These are phyloP conservation scores for Caenorhabditis sp. DNA, from an alignment of 2,888 invertebrate species.

Conservation along the genomic window DNA sequence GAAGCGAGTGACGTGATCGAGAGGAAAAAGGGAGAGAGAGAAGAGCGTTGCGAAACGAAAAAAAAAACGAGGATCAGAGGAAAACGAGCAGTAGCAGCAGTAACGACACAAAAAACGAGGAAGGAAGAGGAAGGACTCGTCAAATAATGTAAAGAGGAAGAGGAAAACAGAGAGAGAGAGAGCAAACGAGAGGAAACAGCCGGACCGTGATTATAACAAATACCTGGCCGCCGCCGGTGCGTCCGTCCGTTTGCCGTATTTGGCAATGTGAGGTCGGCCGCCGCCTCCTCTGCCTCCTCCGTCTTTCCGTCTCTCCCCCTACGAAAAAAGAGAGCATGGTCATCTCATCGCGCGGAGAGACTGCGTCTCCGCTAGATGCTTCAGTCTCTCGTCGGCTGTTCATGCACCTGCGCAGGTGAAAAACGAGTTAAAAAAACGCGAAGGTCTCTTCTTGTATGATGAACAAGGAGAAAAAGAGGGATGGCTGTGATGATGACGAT, in stretches of 20 bases:
- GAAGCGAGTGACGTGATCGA: neutral
- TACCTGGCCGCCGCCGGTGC: constrained; percentile 33
- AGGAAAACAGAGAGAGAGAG: no score
- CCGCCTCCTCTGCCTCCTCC: constrained; percentile 5
- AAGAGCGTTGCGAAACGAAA: constrained; percentile 23
- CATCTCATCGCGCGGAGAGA: constrained; percentile 32
- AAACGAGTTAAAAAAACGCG: constrained; percentile 16
- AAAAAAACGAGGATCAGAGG: neutral
- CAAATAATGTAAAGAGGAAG: constrained; percentile 47
- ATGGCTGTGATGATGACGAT: constrained; percentile 18
- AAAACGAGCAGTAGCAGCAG: constrained; percentile 2
- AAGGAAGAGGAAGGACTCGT: constrained; percentile 26
- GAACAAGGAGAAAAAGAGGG: no score
- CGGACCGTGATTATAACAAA: constrained; percentile 52
- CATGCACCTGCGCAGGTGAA: constrained; percentile 59
- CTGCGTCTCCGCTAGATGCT: constrained; percentile 33
- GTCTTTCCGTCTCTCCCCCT: constrained; percentile 24
- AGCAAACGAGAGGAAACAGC: constrained; percentile 10
- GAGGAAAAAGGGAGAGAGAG: no score
- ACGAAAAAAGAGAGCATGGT: constrained; percentile 49
- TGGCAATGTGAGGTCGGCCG: constrained; percentile 37
- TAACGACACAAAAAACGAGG: no score
- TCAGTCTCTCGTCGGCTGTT: constrained; percentile 29
- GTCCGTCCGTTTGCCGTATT: no score
- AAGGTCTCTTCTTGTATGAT: constrained; percentile 28